Evolutionary conservation across 1,140 invertebrate species (phyloP).

Genomic region (Capitella teleta): DNA sequence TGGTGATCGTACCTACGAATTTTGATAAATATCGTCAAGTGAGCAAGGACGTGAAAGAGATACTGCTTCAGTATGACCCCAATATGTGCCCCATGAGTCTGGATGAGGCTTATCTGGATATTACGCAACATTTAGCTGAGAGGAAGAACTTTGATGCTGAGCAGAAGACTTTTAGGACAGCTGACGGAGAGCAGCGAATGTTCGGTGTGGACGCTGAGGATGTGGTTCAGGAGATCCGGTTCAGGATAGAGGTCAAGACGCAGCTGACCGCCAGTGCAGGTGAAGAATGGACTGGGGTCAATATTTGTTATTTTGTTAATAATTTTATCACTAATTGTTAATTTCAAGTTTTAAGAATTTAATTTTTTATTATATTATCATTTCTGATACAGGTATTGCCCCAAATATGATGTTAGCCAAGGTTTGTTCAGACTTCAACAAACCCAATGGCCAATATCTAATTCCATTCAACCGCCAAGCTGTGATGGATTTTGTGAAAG

Average conservation of each 20-base stretch:
- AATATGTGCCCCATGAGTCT: conserved; percentile 48
- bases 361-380: not conserved
- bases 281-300: conserved; percentile 23
- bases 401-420: conserved; percentile 54
- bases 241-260: conserved; percentile 47
- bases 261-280: conserved; percentile 54
- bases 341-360: too few relatives aligned
- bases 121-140: conserved; percentile 48
- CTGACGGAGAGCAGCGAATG: conserved; percentile 14
- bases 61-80: conserved; percentile 52
- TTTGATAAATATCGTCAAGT: conserved; percentile 49
- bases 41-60: conserved; percentile 40
- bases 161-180: conserved; percentile 16
- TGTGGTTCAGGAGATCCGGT: conserved; percentile 48
- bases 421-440: conserved; percentile 56
- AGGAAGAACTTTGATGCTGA: conserved; percentile 15
- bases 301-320: too few relatives aligned
- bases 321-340: too few relatives aligned
- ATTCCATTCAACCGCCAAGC: conserved; percentile 36
- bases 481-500: conserved; percentile 45
- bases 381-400: conserved; percentile 46
- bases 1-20: conserved; percentile 49
- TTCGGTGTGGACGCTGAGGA: conserved; percentile 35
- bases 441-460: conserved; percentile 56
- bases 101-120: conserved; percentile 56